These are phyloP conservation scores for Xenentodon cancila DNA, from an alignment of 2,797 vertebrate species.

Conservation along the genomic window DNA sequence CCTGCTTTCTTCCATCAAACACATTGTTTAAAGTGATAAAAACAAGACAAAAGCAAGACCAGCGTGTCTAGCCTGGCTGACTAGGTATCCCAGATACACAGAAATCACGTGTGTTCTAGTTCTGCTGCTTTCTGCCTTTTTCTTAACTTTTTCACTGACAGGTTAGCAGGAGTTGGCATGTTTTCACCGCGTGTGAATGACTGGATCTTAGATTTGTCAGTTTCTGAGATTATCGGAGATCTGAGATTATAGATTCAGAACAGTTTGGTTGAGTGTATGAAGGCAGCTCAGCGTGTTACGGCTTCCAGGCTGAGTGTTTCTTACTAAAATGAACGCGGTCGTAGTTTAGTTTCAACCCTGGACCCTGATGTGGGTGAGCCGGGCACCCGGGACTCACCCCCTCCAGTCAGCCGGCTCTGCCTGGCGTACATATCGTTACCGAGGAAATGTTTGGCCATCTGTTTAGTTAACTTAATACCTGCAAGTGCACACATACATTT, in stretches of 20 bases:
- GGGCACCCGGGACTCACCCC: slow-evolving; percentile 50
- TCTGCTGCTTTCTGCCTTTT: slow-evolving; percentile 29
- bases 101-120: slow-evolving; percentile 44
- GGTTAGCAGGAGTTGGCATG: slow-evolving; percentile 13
- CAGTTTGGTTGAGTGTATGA: no score
- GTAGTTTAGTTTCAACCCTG: slow-evolving; percentile 24
- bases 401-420: slow-evolving; percentile 46
- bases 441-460: slow-evolving; percentile 40
- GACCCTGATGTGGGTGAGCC: slow-evolving; percentile 41
- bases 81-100: slow-evolving; percentile 73
- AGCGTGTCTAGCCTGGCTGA: slow-evolving; percentile 66
- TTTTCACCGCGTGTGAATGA: slow-evolving; percentile 7
- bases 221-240: no score
- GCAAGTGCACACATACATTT: slow-evolving; percentile 41
- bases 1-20: slow-evolving; percentile 60
- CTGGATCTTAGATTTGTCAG: not conserved
- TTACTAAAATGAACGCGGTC: slow-evolving; percentile 15
- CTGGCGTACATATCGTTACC: slow-evolving; percentile 45
- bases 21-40: slow-evolving; percentile 51
- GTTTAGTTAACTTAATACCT: slow-evolving; percentile 22
- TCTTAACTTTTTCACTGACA: slow-evolving; percentile 21
- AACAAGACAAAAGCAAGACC: slow-evolving; percentile 63
- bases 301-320: slow-evolving; percentile 27
- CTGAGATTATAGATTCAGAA: not conserved
- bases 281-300: not conserved